phyloP scores from a whole-genome alignment of 2,888 invertebrate genomes.

The Hirtodrosophila confusa region DNA sequence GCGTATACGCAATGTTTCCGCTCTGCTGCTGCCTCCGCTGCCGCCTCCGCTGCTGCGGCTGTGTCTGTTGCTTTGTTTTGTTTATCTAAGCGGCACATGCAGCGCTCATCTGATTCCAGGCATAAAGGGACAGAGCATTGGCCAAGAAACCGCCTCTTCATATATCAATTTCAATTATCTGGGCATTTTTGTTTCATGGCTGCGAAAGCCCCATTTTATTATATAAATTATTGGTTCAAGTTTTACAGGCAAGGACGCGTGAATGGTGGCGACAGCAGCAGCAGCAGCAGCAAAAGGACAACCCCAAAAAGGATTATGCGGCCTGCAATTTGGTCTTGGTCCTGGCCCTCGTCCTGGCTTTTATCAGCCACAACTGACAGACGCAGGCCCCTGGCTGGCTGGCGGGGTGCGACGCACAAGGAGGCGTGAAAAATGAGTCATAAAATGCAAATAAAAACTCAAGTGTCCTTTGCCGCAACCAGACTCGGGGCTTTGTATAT shows the following conservation, averaged over 20 bases:
- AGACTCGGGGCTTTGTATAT: constrained; percentile 27
- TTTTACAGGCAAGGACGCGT: constrained; percentile 21
- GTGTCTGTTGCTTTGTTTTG: constrained; percentile 50
- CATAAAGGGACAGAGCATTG: constrained; percentile 45
- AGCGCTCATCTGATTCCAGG: constrained; percentile 48
- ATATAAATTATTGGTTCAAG: constrained; percentile 74
- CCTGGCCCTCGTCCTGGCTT: constrained; percentile 45
- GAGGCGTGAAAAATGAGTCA: constrained; percentile 78
- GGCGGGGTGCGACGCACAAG: constrained; percentile 1
- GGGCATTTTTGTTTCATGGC: constrained; percentile 36
- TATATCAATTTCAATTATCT: constrained; percentile 80
- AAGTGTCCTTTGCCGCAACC: constrained; percentile 60
- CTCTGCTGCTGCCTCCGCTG: constrained; percentile 14
- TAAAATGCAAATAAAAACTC: constrained; percentile 78
- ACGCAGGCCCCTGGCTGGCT: constrained; percentile 20
- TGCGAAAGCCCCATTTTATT: constrained; percentile 44
- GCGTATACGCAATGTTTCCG: constrained; percentile 75
- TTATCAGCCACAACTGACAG: constrained; percentile 73
- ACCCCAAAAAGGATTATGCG: constrained; percentile 73
- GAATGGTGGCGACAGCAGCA: not conserved
- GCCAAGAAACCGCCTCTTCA: constrained; percentile 55
- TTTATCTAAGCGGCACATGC: constrained; percentile 68
- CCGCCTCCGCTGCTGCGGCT: not conserved
- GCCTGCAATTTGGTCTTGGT: constrained; percentile 55
- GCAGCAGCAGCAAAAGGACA: constrained; percentile 60